These are phyloP conservation scores for Psophia crepitans DNA, from an alignment of 2,113 vertebrate species.

Conservation along the genomic window DNA sequence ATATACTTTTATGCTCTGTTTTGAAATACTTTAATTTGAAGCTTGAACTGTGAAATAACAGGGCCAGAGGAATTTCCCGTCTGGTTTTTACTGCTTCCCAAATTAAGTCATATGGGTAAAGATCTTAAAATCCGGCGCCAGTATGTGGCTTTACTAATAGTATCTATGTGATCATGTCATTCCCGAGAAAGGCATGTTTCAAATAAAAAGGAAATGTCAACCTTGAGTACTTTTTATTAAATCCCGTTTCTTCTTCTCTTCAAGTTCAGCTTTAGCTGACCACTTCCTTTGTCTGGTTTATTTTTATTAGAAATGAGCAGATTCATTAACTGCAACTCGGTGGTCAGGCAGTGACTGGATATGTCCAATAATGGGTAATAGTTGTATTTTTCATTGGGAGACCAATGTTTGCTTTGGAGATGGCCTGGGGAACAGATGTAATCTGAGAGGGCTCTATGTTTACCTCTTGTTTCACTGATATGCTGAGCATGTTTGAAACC, in stretches of 20 bases:
- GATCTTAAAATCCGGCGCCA: conserved; percentile 23
- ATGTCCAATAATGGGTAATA: conserved; percentile 72
- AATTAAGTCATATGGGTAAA: conserved; percentile 10
- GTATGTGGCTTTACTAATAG: conserved; percentile 19
- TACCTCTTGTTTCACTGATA: conserved; percentile 72
- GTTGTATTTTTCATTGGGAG: conserved; percentile 74
- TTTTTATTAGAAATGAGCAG: conserved; percentile 90
- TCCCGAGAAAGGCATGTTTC: conserved; percentile 58
- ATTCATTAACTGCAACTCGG: conserved; percentile 78
- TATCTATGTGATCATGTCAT: conserved; percentile 48
- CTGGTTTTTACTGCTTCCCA: conserved; percentile 33
- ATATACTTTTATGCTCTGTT: neutral
- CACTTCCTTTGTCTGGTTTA: conserved; percentile 89
- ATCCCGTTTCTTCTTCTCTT: conserved; percentile 41
- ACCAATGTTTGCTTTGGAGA: conserved; percentile 75
- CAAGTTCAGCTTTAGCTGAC: conserved; percentile 72
- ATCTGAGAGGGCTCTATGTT: conserved; percentile 72
- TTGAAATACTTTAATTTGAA: conserved; percentile 40
- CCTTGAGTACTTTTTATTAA: conserved; percentile 64
- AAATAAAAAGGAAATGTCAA: conserved; percentile 73
- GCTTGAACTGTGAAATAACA: conserved; percentile 43
- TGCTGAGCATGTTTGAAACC: conserved; percentile 65
- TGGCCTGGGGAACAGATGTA: conserved; percentile 71
- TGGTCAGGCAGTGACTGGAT: conserved; percentile 76
- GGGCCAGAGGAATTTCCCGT: conserved; percentile 11